Conservation (phyloP, 35 echinoderm and acorn worm species). For the Patiria miniata region DNA sequence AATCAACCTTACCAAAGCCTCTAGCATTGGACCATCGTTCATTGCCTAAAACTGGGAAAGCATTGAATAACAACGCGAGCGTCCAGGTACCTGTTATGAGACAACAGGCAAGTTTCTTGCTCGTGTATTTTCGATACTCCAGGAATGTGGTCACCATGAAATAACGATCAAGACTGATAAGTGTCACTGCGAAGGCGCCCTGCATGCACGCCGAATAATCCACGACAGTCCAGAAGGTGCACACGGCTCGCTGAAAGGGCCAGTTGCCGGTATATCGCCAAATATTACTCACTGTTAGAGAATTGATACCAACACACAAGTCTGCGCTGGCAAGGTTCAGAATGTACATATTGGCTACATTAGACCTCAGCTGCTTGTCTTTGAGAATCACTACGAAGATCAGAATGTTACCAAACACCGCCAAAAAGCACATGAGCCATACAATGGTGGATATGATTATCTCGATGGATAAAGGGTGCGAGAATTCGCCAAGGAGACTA, state of each 20-base stretch:
- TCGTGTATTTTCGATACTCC: constrained; percentile 36
- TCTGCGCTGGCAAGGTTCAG: no score
- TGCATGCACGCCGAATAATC: constrained; percentile 37
- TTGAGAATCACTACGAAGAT: no score
- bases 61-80: background rate
- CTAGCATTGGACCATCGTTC: background rate
- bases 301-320: no score
- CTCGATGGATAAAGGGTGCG: constrained; percentile 2
- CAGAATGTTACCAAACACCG: no score
- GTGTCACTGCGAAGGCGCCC: constrained; percentile 13
- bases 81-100: background rate
- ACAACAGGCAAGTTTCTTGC: background rate
- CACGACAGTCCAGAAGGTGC: constrained; percentile 29
- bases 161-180: no score
- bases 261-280: no score
- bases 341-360: no score
- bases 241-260: constrained; percentile 2
- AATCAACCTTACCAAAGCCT: background rate
- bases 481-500: constrained; percentile 21
- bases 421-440: no score
- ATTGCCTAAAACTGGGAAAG: constrained; percentile 15
- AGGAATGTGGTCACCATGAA: no score
- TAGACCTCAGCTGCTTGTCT: no score
- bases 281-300: no score
- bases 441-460: constrained; percentile 1